phyloP scores from a whole-genome alignment of 1,140 invertebrate genomes.

The Macrosteles quadrilineatus region DNA sequence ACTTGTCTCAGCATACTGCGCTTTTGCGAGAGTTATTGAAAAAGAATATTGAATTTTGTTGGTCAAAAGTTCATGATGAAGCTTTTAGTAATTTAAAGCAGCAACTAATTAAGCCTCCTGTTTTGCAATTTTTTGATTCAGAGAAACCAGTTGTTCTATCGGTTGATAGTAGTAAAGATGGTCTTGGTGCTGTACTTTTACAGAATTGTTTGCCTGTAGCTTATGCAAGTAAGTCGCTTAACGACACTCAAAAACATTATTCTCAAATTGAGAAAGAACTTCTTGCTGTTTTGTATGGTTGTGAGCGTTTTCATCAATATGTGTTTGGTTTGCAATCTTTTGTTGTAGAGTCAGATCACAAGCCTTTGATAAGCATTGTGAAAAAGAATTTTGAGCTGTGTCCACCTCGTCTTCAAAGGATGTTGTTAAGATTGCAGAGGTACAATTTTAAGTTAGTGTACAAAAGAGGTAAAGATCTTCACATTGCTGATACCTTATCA shows the following conservation, averaged over 20 bases:
- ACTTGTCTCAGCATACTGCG: not conserved
- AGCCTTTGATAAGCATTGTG: not conserved
- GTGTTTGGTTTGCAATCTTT: not conserved
- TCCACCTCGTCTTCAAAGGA: not conserved
- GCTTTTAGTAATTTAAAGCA: not conserved
- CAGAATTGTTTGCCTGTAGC: not conserved
- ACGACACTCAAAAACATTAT: conserved; percentile 47
- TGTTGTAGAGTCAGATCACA: not conserved
- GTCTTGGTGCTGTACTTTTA: not conserved
- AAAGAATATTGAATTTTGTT: not conserved
- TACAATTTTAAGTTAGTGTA: not conserved
- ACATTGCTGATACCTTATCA: not conserved
- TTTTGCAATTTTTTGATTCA: not conserved
- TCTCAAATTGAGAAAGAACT: conserved; percentile 51
- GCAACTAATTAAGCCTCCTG: not conserved
- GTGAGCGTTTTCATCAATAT: conserved; percentile 44
- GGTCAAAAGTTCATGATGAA: conserved; percentile 41
- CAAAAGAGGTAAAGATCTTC: conserved; percentile 1
- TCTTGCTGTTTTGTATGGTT: conserved; percentile 46
- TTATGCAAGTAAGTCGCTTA: not conserved
- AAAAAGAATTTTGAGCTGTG: conserved; percentile 2
- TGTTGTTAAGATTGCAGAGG: not conserved
- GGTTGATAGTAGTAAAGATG: not conserved
- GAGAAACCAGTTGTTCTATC: not conserved
- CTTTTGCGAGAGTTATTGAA: not conserved